Conservation (phyloP, 2,888 invertebrate species). For the Allolobophora icterica region DNA sequence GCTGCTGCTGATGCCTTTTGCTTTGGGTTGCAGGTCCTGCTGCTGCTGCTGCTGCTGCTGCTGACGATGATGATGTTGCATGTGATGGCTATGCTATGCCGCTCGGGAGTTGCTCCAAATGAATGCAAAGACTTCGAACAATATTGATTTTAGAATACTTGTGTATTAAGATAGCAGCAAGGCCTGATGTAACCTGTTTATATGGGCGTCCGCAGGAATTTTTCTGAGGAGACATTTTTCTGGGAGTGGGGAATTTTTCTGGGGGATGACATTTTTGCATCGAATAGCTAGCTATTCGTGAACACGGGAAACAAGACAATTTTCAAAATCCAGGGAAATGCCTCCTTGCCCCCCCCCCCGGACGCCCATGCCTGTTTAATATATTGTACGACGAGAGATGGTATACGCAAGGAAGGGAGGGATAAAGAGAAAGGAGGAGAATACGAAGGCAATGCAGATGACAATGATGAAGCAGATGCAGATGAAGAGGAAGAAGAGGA, state of each 20-base stretch:
- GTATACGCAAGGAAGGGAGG: not conserved
- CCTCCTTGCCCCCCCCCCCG: too few species aligned
- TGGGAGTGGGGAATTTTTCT: too few species aligned
- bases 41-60: constrained; percentile 26
- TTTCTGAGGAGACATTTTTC: too few species aligned
- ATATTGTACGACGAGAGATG: not conserved
- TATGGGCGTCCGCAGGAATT: too few species aligned
- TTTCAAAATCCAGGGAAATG: too few species aligned
- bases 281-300: too few species aligned
- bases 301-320: too few species aligned
- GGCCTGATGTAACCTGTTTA: not conserved
- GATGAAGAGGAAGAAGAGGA: not conserved
- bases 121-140: constrained; percentile 1
- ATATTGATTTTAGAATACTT: not conserved
- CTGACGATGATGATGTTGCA: not conserved
- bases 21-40: not conserved
- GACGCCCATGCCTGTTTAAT: not conserved
- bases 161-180: not conserved
- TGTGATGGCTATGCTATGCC: not conserved
- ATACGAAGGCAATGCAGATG: not conserved
- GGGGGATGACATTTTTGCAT: too few species aligned
- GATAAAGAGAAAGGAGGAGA: not conserved
- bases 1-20: not conserved
- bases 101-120: not conserved
- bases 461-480: not conserved